These are phyloP conservation scores for Nasonia vitripennis DNA, from an alignment of 1,140 invertebrate species.

Conservation along the genomic window DNA sequence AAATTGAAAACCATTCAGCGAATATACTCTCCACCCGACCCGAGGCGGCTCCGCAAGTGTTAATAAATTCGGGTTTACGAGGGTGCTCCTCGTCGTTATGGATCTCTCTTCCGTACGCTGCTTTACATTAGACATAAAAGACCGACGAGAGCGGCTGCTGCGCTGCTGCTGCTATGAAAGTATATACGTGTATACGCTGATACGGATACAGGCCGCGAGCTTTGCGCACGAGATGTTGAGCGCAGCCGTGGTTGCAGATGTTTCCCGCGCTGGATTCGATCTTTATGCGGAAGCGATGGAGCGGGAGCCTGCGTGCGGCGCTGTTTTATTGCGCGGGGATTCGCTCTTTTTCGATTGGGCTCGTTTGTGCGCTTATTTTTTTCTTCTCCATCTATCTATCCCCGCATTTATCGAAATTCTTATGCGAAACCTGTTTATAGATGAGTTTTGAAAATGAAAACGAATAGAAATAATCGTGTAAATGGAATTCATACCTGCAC, in stretches of 20 bases:
- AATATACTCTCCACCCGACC: conserved; percentile 68
- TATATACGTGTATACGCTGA: background rate
- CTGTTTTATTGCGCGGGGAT: background rate
- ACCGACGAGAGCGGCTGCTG: conserved; percentile 54
- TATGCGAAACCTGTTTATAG: too few relatives aligned
- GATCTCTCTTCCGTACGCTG: conserved; percentile 57
- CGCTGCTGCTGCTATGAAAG: background rate
- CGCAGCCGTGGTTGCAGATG: conserved; percentile 1
- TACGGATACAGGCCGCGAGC: conserved; percentile 8
- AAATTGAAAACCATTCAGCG: conserved; percentile 76
- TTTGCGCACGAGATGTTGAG: conserved; percentile 13
- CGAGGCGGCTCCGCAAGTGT: conserved; percentile 69
- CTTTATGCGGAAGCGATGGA: background rate
- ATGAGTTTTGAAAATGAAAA: too few relatives aligned
- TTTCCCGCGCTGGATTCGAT: background rate
- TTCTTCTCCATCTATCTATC: background rate
- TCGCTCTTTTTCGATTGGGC: background rate
- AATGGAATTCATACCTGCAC: too few relatives aligned
- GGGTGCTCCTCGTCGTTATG: conserved; percentile 60
- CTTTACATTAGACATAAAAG: conserved; percentile 61
- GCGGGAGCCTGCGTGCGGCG: background rate
- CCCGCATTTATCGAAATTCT: too few relatives aligned
- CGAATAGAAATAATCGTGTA: too few relatives aligned
- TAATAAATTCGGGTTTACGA: conserved; percentile 76
- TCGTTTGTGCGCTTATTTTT: background rate